Evolutionary conservation across 2,113 vertebrate species (phyloP).

Genomic region (Lepus europaeus): DNA sequence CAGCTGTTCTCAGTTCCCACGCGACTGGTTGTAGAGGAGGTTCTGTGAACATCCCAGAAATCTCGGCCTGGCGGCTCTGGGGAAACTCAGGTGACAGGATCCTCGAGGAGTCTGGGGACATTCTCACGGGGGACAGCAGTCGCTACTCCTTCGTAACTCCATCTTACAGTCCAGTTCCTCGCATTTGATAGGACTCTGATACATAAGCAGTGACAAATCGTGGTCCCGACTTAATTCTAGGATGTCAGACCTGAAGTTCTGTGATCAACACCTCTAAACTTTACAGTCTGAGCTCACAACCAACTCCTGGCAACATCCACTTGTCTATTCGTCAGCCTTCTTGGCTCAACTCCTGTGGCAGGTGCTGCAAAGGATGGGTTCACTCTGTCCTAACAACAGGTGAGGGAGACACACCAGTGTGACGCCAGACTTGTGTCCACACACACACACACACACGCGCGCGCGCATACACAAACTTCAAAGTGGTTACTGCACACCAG

Average conservation of each 20-base stretch:
- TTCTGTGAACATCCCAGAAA: too few species aligned
- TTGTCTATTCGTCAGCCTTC: background rate
- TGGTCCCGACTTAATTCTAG: too few species aligned
- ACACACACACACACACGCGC: too few species aligned
- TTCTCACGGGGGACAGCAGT: too few species aligned
- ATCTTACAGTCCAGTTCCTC: background rate
- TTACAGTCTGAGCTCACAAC: too few species aligned
- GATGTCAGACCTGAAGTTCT: background rate
- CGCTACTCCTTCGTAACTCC: background rate
- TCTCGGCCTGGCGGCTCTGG: too few species aligned
- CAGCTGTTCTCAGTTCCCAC: too few species aligned
- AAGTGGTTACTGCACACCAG: background rate
- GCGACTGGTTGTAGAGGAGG: too few species aligned
- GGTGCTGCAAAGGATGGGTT: background rate
- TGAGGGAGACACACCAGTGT: background rate
- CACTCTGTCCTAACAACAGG: background rate
- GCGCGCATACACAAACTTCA: background rate
- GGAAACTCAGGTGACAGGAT: too few species aligned
- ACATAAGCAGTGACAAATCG: background rate
- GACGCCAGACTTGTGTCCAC: background rate
- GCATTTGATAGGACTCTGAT: background rate
- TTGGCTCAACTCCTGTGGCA: background rate
- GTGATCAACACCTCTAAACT: background rate
- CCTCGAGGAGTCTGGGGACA: too few species aligned
- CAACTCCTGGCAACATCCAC: background rate